phyloP scores from a whole-genome alignment of 92 coral and sea anemone genomes.

The Epizoanthus ramosus region DNA sequence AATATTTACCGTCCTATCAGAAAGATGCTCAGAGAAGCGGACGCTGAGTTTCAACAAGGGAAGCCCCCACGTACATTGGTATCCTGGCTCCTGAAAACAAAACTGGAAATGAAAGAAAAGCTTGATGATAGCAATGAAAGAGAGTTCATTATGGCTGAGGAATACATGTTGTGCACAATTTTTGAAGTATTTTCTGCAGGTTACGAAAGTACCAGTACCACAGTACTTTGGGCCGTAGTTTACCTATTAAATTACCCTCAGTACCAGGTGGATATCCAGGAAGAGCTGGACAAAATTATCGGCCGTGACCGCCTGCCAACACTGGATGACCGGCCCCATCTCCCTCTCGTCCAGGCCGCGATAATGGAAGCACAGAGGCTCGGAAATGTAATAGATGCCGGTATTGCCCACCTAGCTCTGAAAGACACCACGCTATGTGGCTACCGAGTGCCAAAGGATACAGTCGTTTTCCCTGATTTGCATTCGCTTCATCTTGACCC shows the following conservation, averaged over 20 bases:
- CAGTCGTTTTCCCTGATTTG: neutral
- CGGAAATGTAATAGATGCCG: neutral
- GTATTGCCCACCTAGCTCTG: neutral
- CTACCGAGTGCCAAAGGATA: neutral
- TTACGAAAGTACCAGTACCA: neutral
- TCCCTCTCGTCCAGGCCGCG: neutral
- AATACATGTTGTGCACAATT: neutral
- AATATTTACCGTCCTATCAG: slow-evolving; percentile 1
- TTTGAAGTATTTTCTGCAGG: slow-evolving; percentile 3
- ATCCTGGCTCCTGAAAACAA: neutral
- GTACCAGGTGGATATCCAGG: neutral
- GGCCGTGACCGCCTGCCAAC: slow-evolving; percentile 3
- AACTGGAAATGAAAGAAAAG: neutral
- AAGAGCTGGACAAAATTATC: neutral
- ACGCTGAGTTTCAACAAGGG: neutral
- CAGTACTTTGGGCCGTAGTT: neutral
- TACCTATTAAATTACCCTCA: neutral
- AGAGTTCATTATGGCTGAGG: slow-evolving; percentile 2
- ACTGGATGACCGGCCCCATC: neutral
- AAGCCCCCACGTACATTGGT: slow-evolving; percentile 3
- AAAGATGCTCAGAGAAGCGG: neutral
- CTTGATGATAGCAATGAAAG: neutral
- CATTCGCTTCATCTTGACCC: slow-evolving; percentile 9
- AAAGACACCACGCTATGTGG: neutral
- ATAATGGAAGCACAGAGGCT: neutral